Base-by-base conservation (phyloP, 1,140 invertebrate genomes). In the Ylistrum balloti region DNA sequence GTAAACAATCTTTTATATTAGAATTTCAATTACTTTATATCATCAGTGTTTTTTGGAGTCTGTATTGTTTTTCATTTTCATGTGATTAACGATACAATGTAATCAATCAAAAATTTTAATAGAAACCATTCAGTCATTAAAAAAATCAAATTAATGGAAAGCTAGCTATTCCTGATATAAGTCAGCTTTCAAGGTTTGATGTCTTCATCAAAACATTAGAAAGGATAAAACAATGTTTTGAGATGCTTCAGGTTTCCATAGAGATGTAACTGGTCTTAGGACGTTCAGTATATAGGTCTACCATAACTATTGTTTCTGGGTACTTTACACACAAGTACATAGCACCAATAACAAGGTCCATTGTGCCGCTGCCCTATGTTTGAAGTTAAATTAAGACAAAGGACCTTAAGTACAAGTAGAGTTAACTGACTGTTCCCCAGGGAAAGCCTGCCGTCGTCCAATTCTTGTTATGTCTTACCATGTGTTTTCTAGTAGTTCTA, bases 351-450 rank as follows among this genome's bases (percentile, higher is more conserved):
- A 74, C 56, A 5, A 74, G 56, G 56, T 1, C 56, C 11, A 74
- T 74, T 74, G 56, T 74, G n/a, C 56, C 5, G 28, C 56, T 74
- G 7, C 56, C 22, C 56, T 5, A 28, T 74, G 56, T 74, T 74
- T 74, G 56, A 74, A 74, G 56, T 74, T 74, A 74, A 74, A 74
- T 74, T 74, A 74, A 74, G 56, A 74, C 56, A 74, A 74, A 74
- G 56, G 22, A 74, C n/a, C 56, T n/a, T n/a, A 74, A 74, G 56
- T 74, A 74, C 56, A 38, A 74, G n/a, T n/a, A 7, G 56, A 74
- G 56, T 74, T 74, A 74, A 74, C 56, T 11, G 56, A 74, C 56
- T 74, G 56, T 74, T 74, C 56, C 56, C 56, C 56, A 74, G 56
- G 56, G 56, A 74, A 74, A 74, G 17, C 3, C n/a, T 3, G 45